Evolutionary conservation across 2,113 vertebrate genomes (phyloP).

Genomic region (Charina bottae): DNA sequence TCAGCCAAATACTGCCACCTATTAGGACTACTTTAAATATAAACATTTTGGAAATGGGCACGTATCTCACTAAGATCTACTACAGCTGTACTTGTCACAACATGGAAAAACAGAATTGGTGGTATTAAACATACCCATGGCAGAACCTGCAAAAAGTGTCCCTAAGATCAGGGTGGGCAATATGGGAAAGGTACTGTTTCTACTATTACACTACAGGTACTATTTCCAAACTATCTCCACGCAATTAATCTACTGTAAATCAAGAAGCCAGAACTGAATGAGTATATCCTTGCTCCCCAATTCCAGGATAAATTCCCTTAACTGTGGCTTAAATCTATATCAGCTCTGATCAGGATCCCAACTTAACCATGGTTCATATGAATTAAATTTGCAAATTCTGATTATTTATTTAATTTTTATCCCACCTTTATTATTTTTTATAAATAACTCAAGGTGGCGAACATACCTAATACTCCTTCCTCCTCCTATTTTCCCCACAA

Average conservation of each 20-base stretch:
- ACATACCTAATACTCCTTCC: too few relatives aligned
- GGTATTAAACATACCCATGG: background rate
- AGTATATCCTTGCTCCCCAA: background rate
- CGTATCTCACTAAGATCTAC: background rate
- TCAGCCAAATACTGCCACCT: background rate
- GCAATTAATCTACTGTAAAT: background rate
- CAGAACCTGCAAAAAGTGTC: background rate
- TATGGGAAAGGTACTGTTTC: background rate
- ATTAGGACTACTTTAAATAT: background rate
- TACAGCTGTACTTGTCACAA: background rate
- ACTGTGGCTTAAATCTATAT: background rate
- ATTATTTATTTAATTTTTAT: too few relatives aligned
- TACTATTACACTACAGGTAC: background rate
- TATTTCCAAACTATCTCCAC: background rate
- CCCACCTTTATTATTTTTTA: too few relatives aligned
- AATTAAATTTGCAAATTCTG: constrained; percentile 1
- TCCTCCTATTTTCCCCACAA: too few relatives aligned
- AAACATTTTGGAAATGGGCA: background rate
- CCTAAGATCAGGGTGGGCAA: background rate
- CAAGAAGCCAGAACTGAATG: background rate
- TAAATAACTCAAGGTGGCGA: too few relatives aligned
- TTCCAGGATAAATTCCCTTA: background rate
- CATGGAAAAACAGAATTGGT: background rate
- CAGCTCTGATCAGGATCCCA: background rate
- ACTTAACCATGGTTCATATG: background rate